Conservation (phyloP, 64 coral and sea anemone genomes). For the Stylophora pistillata region DNA sequence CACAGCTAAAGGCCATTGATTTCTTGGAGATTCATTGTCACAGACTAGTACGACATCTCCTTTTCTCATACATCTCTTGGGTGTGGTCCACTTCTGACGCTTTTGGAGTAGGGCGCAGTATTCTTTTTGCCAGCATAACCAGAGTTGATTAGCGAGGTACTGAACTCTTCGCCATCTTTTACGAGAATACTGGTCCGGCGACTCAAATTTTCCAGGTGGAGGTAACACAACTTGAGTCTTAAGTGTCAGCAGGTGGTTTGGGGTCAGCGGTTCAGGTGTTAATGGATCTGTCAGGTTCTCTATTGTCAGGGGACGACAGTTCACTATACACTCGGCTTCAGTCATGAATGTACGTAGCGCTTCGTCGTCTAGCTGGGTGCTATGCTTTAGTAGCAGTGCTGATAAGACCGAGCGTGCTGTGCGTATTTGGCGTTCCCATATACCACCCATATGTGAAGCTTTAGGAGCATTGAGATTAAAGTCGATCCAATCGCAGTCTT, state of each 20-base stretch:
- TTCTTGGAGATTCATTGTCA: slow-evolving; percentile 25
- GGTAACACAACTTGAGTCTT: slow-evolving; percentile 22
- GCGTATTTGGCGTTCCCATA: slow-evolving; percentile 58
- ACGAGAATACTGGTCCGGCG: slow-evolving; percentile 23
- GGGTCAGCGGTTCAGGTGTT: neutral
- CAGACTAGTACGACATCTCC: slow-evolving; percentile 44
- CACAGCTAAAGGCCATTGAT: slow-evolving; percentile 54
- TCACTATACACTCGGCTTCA: slow-evolving; percentile 27
- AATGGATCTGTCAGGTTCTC: slow-evolving; percentile 7
- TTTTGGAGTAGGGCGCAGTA: slow-evolving; percentile 37
- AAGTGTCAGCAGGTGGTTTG: slow-evolving; percentile 16
- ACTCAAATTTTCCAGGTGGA: slow-evolving; percentile 44
- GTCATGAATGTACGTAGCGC: slow-evolving; percentile 37
- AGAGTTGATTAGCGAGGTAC: slow-evolving; percentile 52
- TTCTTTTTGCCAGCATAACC: slow-evolving; percentile 46
- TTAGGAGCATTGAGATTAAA: slow-evolving; percentile 47
- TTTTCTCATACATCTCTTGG: neutral
- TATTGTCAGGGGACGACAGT: neutral
- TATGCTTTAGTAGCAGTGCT: neutral
- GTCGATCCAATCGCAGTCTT: slow-evolving; percentile 47
- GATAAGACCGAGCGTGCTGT: slow-evolving; percentile 18
- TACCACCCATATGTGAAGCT: slow-evolving; percentile 51
- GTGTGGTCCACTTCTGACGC: slow-evolving; percentile 35
- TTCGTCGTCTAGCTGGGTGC: neutral
- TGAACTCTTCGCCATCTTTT: slow-evolving; percentile 59